Percentiles rank a stretch among this genome's conserved stretches.
Evolutionary conservation across 2,797 vertebrate species (phyloP).

Genomic region (Stomatorhinus walkeri): DNA sequence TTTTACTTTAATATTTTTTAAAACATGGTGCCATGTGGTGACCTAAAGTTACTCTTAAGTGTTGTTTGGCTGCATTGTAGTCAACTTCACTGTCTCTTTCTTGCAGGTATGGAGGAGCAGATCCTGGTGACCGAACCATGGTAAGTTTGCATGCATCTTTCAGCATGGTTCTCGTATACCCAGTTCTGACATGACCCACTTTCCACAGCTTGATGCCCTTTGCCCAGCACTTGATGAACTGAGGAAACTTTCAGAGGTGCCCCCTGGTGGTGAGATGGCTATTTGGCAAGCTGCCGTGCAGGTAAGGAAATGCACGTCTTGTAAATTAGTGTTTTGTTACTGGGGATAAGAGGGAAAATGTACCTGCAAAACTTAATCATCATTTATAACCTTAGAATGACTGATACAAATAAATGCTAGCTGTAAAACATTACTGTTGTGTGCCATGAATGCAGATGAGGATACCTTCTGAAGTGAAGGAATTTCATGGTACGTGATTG

Average conservation of each 20-base stretch:
- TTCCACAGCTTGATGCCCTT: slow-evolving; percentile 78
- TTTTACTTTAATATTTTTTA: background rate
- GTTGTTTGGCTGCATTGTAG: background rate
- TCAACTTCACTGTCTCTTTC: slow-evolving; percentile 2
- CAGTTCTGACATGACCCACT: background rate
- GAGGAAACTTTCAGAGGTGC: slow-evolving; percentile 50
- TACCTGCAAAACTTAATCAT: background rate
- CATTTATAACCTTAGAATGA: background rate
- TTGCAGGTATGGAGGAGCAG: slow-evolving; percentile 81
- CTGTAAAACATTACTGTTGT: background rate
- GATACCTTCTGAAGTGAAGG: background rate
- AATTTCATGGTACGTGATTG: background rate
- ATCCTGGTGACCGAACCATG: slow-evolving; percentile 87
- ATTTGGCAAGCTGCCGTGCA: slow-evolving; percentile 64
- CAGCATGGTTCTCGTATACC: background rate
- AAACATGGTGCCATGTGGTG: background rate
- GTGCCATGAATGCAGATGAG: background rate
- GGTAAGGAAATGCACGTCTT: slow-evolving; percentile 48
- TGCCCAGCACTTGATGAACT: slow-evolving; percentile 74
- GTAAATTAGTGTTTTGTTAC: background rate
- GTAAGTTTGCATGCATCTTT: slow-evolving; percentile 46
- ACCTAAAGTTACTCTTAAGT: background rate
- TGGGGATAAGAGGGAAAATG: background rate
- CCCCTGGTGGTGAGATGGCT: slow-evolving; percentile 47
- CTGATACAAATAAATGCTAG: background rate